These are phyloP conservation scores for Petrocephalus sullivani DNA, from an alignment of 2,797 vertebrate species.

Conservation along the genomic window DNA sequence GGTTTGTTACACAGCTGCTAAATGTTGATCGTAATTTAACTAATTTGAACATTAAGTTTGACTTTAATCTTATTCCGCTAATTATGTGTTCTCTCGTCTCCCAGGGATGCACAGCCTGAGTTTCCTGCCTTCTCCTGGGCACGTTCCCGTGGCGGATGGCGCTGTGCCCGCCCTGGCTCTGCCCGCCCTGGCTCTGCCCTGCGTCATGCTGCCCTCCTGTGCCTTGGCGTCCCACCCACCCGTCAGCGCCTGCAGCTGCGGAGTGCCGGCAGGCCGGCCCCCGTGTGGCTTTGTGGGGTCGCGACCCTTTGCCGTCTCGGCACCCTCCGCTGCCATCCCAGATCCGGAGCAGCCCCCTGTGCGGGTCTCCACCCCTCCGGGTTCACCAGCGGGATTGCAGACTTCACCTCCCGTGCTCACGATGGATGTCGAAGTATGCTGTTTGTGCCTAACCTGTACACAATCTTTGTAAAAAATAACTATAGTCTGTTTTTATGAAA, in stretches of 20 bases:
- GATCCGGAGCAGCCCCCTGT: constrained; percentile 52
- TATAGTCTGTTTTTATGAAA: neutral
- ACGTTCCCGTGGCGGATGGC: constrained; percentile 49
- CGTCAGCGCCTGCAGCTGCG: constrained; percentile 54
- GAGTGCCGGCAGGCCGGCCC: constrained; percentile 59
- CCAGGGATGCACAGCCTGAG: constrained; percentile 75
- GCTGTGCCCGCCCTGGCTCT: constrained; percentile 65
- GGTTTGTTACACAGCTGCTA: neutral
- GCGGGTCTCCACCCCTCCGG: constrained; percentile 35
- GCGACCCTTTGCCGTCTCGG: constrained; percentile 50
- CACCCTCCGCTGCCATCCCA: constrained; percentile 43
- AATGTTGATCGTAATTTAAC: neutral
- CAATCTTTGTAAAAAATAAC: neutral
- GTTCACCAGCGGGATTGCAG: constrained; percentile 53
- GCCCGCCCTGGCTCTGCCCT: constrained; percentile 73
- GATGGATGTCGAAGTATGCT: constrained; percentile 50
- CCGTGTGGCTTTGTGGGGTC: constrained; percentile 61
- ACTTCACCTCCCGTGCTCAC: constrained; percentile 51
- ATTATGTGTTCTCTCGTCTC: constrained; percentile 25
- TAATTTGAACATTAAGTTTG: neutral
- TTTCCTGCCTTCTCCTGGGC: constrained; percentile 71
- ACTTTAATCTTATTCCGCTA: neutral
- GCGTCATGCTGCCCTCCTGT: constrained; percentile 71
- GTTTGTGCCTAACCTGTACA: neutral
- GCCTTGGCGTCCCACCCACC: constrained; percentile 68